Base-by-base conservation (phyloP, 2,113 vertebrate genomes). In the Amphiprion ocellaris region DNA sequence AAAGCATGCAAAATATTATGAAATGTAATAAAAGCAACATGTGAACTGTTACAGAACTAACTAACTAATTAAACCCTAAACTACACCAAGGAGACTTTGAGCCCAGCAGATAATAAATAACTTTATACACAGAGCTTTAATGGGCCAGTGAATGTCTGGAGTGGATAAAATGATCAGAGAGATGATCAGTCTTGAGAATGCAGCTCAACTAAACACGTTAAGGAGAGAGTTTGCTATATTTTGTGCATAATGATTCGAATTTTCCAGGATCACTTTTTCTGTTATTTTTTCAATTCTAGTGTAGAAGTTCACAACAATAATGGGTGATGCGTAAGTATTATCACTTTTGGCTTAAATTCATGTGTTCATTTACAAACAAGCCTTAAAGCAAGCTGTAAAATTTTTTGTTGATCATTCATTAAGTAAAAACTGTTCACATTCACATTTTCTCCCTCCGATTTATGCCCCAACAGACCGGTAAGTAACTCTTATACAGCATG, bases 261-360 rank as follows among this genome's bases (percentile, higher is more conserved):
- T 44, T 44, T 12, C 41, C 11, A 44, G 41, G 11, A 14, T 44
- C 41, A 14, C n/a, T 9, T 2, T 19, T 52, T 52, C 16, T 52
- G 5, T 52, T n/a, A 12, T 23, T 69, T 69, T 65, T n/a, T 11
- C 3, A 15, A 10, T 66, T 74, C 10, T 74, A 90, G 76, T 54
- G 47, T 1, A 0, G n/a, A 26, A 21, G 24, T 74, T 50, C 4
- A 69, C 58, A 23, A 59, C 69, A 79, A 69, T 4, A 74, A 92
- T 92, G 89, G 63, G 84, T 59, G 90, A 92, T 0, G 64, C 33
- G 89, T 93, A 75, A 90, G 86, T 92, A 78, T 77, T 17, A 44
- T 41, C 17, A 19, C n/a, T n/a, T 69, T 16, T 49, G 11, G 5
- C 54, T 56, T 61, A 10, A 21, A 47, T 68, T 39, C 1, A 12